Base-by-base conservation (phyloP, 2,888 invertebrate genomes). In the Yponomeuta sedellus region DNA sequence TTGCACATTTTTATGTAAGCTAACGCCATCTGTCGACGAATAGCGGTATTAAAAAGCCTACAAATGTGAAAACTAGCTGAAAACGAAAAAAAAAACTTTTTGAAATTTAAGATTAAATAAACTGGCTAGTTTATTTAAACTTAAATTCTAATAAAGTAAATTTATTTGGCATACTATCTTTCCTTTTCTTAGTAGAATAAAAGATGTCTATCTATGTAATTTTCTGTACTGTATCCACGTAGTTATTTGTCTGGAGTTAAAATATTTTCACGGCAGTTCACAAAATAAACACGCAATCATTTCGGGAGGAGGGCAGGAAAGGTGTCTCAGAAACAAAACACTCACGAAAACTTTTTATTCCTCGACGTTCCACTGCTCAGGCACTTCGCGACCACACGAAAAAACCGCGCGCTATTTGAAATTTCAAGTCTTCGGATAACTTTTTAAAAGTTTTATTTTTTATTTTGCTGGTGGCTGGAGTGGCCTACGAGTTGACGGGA, bases 401-500 rank as follows among this genome's bases (percentile, higher is more conserved):
- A 71, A 71, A 72, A 71, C 64, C 70, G 74, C 72, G 73, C 78
- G 81, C 84, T 75, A 77, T 83, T 84, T 70, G 72, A 83, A 82
- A 75, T 74, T 78, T 77, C 76, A 78, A 80, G 73, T 68, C 67
- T 73, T 72, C 67, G 67, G 65, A 68, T n/a, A 67, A 64, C 62
- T 66, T 69, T 67, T 66, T 16, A 28, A 4, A 69, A 63, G 64
- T 66, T 69, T 70, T 64, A 66, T 65, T 72, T 76, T 67, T 68
- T 69, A 73, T 73, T 72, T 71, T 68, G 79, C n/a, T 81, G 83
- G 81, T 85, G 75, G 75, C 82, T 83, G 82, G 85, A 79, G 70
- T 88, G 86, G 86, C 83, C 85, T 77, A 86, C 78, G 85, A 79
- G 80, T 80, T 79, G 89, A 83, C 83, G 84, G 85, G 84, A 79